A percentile compares a stretch with the other conserved stretches of the same genome.
Conservation (phyloP, 2,797 vertebrate species). For the Oreortyx pictus region DNA sequence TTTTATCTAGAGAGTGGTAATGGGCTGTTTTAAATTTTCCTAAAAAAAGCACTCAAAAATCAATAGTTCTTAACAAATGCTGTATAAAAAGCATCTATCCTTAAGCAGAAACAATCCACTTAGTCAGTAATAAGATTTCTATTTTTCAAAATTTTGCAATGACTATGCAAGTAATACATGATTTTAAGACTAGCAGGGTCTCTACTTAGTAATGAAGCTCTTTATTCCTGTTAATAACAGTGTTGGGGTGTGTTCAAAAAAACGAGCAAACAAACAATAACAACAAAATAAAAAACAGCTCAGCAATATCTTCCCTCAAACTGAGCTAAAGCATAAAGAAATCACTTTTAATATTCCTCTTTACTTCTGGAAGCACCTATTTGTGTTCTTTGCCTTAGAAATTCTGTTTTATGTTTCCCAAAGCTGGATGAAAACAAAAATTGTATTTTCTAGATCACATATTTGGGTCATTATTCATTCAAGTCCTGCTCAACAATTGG, state of each 20-base stretch:
- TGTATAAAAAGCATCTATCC: background rate
- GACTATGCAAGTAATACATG: background rate
- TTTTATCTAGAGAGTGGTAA: background rate
- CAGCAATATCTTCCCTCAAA: slow-evolving; percentile 2
- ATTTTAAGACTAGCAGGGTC: background rate
- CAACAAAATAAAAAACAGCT: background rate
- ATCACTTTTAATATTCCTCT: slow-evolving; percentile 16
- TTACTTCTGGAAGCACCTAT: background rate
- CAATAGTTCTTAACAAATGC: background rate
- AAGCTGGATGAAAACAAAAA: slow-evolving; percentile 16
- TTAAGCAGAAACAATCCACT: slow-evolving; percentile 19
- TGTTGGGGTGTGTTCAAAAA: background rate
- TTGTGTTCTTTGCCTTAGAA: background rate
- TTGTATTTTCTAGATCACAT: slow-evolving; percentile 17
- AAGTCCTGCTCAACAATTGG: background rate
- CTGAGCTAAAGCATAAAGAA: background rate
- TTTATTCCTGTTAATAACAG: background rate
- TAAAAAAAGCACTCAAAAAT: background rate
- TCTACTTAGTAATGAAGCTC: slow-evolving; percentile 1
- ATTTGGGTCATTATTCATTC: slow-evolving; percentile 1
- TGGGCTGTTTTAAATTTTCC: background rate
- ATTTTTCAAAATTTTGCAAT: background rate
- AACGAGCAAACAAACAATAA: background rate
- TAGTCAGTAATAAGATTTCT: background rate
- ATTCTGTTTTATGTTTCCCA: slow-evolving; percentile 19